Evolutionary conservation across 2,888 invertebrate genomes (phyloP).

Genomic region (Andrena haemorrhoa): DNA sequence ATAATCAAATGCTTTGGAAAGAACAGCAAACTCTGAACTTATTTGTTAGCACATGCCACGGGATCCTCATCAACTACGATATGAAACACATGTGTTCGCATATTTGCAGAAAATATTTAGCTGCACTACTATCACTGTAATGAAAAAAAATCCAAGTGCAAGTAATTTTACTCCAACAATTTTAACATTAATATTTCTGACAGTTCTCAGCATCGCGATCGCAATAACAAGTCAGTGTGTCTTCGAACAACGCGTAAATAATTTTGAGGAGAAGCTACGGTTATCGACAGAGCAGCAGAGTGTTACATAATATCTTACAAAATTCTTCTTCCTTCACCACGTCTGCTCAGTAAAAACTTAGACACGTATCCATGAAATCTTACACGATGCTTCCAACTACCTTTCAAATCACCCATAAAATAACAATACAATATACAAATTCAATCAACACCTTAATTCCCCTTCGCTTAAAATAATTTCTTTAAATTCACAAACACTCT

Average conservation of each 20-base stretch:
- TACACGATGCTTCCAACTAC: neutral
- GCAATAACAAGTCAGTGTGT: neutral
- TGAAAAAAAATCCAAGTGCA: no score
- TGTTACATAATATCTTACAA: conserved; percentile 26
- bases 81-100: neutral
- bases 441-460: neutral
- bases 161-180: no score
- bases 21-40: neutral
- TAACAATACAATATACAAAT: neutral
- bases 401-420: neutral
- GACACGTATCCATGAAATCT: neutral
- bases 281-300: conserved; percentile 37
- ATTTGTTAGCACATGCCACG: neutral
- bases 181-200: neutral
- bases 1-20: neutral
- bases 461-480: neutral
- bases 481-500: no score
- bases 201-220: neutral
- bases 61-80: neutral
- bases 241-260: neutral
- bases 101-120: neutral
- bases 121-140: no score
- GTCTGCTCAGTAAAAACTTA: neutral
- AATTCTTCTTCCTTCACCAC: conserved; percentile 5
- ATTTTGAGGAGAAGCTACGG: neutral